Evolutionary conservation across 2,888 invertebrate species (phyloP).

Genomic region (Cremastinae sp.): DNA sequence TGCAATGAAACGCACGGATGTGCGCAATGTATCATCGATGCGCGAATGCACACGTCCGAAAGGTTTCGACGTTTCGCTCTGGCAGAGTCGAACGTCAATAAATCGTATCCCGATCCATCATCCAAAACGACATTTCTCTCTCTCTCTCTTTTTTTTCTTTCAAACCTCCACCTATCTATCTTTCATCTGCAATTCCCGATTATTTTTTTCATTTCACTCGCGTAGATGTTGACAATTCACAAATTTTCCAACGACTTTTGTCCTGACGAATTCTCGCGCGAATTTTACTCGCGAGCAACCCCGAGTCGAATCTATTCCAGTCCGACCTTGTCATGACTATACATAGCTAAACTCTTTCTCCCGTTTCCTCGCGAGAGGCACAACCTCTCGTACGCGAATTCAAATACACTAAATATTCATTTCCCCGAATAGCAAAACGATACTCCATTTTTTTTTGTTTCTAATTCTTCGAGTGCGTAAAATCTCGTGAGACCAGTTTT

Average conservation of each 20-base stretch:
- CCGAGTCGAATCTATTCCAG: slow-evolving; percentile 39
- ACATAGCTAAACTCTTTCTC: slow-evolving; percentile 24
- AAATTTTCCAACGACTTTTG: no score
- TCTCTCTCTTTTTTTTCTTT: not conserved
- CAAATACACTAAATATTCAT: not conserved
- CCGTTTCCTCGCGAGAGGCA: slow-evolving; percentile 11
- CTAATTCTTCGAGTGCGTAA: not conserved
- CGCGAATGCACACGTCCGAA: not conserved
- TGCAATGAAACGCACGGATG: no score
- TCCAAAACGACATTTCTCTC: slow-evolving; percentile 16
- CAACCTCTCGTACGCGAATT: no score
- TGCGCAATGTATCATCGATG: no score
- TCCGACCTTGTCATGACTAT: slow-evolving; percentile 53
- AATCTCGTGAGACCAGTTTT: no score
- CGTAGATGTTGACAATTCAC: not conserved
- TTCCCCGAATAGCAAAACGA: no score
- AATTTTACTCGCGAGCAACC: slow-evolving; percentile 34
- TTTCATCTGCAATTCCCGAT: slow-evolving; percentile 1
- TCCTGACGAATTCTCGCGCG: slow-evolving; percentile 19
- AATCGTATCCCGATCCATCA: not conserved
- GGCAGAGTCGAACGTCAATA: slow-evolving; percentile 9
- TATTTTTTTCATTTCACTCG: not conserved
- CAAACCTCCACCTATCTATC: no score
- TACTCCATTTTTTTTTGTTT: no score
- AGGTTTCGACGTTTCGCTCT: not conserved